Conservation (phyloP, 92 coral and sea anemone species). For the Montipora capitata region DNA sequence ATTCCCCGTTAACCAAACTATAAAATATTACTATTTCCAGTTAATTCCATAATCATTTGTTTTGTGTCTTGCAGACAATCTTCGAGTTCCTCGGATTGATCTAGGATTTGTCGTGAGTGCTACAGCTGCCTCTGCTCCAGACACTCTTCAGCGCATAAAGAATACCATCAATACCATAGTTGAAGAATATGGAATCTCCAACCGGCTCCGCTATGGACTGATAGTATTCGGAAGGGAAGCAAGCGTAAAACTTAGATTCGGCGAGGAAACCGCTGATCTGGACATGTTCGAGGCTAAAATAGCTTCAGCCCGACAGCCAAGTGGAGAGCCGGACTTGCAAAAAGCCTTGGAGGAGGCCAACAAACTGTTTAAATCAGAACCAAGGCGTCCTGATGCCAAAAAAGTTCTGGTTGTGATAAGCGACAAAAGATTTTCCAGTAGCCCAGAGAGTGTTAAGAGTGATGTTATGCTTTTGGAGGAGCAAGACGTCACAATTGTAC, state of each 20-base stretch:
- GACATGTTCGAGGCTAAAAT: constrained; percentile 21
- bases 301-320: neutral
- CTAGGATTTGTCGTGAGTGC: constrained; percentile 78
- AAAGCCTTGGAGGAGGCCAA: constrained; percentile 74
- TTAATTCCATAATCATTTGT: neutral
- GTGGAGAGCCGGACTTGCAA: constrained; percentile 33
- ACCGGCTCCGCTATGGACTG: constrained; percentile 78
- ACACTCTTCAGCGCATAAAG: constrained; percentile 83
- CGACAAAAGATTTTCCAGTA: constrained; percentile 78
- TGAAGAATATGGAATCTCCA: constrained; percentile 74
- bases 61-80: constrained; percentile 11
- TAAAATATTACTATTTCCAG: neutral
- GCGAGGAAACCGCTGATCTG: constrained; percentile 35
- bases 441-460: constrained; percentile 64
- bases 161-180: constrained; percentile 72
- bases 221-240: constrained; percentile 82
- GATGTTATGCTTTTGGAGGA: constrained; percentile 76
- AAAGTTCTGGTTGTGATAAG: constrained; percentile 85
- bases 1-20: too few species aligned
- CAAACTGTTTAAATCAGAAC: constrained; percentile 47
- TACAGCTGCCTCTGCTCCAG: constrained; percentile 64
- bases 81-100: constrained; percentile 62
- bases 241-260: constrained; percentile 55
- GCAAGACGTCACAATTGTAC: constrained; percentile 75
- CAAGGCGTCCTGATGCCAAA: constrained; percentile 71